phyloP scores from a whole-genome alignment of 2,888 invertebrate genomes.

The Polydrusus tereticollis region DNA sequence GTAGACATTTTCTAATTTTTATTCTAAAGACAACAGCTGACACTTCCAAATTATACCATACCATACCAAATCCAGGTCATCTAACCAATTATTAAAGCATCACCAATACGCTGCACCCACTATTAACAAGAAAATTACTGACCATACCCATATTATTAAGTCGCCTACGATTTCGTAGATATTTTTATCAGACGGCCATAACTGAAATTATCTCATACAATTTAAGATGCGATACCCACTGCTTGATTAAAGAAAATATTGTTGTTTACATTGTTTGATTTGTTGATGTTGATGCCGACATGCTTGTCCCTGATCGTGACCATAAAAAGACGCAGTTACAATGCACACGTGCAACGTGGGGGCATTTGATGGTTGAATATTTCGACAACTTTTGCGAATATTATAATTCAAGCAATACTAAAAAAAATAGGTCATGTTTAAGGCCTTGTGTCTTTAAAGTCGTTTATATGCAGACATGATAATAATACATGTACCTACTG shows the following conservation, averaged over 20 bases:
- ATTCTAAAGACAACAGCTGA: neutral
- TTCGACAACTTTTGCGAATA: too few species aligned
- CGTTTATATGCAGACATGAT: too few species aligned
- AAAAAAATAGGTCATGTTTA: too few species aligned
- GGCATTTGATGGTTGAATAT: neutral
- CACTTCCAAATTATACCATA: neutral
- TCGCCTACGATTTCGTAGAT: constrained; percentile 29
- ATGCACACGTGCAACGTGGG: constrained; percentile 27
- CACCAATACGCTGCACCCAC: constrained; percentile 49
- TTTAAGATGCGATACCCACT: constrained; percentile 1
- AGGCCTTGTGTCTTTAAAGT: too few species aligned
- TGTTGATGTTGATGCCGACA: constrained; percentile 22
- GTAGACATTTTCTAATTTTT: neutral
- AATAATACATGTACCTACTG: too few species aligned
- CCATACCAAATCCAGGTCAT: constrained; percentile 1
- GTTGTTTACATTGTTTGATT: constrained; percentile 19
- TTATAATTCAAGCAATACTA: too few species aligned
- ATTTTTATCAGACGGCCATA: constrained; percentile 24
- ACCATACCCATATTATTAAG: constrained; percentile 54
- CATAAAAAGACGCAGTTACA: constrained; percentile 29
- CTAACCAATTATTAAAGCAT: constrained; percentile 40
- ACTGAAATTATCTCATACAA: constrained; percentile 14
- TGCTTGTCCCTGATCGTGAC: constrained; percentile 34
- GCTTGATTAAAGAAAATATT: neutral
- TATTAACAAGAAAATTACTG: constrained; percentile 53